phyloP scores from a whole-genome alignment of 1,140 invertebrate species.

The Drosophila simulans region DNA sequence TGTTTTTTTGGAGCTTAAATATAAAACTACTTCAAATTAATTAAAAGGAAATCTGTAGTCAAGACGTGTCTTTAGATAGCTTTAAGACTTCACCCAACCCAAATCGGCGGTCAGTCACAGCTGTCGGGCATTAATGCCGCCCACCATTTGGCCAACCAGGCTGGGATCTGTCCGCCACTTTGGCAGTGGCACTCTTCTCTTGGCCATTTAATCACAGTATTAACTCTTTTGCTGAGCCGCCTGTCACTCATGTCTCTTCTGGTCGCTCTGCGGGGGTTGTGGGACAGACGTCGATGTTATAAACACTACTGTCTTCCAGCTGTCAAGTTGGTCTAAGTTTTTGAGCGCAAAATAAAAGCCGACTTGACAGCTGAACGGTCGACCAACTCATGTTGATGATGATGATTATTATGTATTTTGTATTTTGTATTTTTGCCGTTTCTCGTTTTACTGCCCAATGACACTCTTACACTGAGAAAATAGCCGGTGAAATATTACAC shows the following conservation, averaged over 20 bases:
- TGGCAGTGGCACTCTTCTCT: slow-evolving; percentile 72
- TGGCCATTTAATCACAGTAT: slow-evolving; percentile 84
- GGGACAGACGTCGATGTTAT: slow-evolving; percentile 63
- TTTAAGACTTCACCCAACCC: slow-evolving; percentile 3
- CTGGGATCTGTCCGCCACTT: slow-evolving; percentile 38
- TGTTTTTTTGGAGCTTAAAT: too few species aligned
- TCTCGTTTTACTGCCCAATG: slow-evolving; percentile 49
- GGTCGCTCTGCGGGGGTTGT: slow-evolving; percentile 11
- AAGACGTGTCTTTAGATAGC: background rate
- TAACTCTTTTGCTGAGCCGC: slow-evolving; percentile 84
- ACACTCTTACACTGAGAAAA: slow-evolving; percentile 26
- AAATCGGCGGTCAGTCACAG: slow-evolving; percentile 36
- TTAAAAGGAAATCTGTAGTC: background rate
- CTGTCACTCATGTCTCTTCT: slow-evolving; percentile 76
- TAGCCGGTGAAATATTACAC: too few species aligned
- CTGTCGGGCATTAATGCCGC: slow-evolving; percentile 70
- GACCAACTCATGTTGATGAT: slow-evolving; percentile 52
- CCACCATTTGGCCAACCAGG: slow-evolving; percentile 52
- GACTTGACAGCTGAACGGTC: slow-evolving; percentile 78
- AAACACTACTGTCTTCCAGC: slow-evolving; percentile 83
- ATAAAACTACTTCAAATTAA: background rate
- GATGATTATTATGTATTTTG: slow-evolving; percentile 81
- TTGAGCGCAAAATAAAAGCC: slow-evolving; percentile 82
- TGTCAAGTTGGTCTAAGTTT: slow-evolving; percentile 80
- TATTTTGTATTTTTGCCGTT: slow-evolving; percentile 66